Evolutionary conservation across 1,140 invertebrate species (phyloP).

Genomic region (Trichonephila inaurata): DNA sequence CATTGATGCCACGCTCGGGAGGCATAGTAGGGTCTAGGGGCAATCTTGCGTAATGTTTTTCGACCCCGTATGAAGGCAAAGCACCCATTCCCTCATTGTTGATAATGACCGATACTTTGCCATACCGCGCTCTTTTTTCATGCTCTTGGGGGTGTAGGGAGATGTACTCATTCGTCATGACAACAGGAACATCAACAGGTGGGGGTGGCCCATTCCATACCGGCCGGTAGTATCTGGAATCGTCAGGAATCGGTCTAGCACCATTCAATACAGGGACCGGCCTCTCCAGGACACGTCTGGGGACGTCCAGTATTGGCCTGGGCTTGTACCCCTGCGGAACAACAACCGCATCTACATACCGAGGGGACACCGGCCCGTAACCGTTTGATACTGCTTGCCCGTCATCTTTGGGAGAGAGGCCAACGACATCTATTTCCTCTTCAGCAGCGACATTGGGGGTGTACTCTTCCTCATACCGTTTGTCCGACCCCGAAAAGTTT

Average conservation of each 20-base stretch:
- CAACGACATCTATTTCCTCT: constrained; percentile 2
- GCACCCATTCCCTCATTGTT: neutral
- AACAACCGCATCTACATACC: too few relatives aligned
- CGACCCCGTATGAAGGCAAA: neutral
- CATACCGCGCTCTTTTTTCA: neutral
- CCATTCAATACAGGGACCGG: neutral
- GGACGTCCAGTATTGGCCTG: too few relatives aligned
- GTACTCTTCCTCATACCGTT: neutral
- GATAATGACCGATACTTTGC: neutral
- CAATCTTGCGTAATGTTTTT: neutral
- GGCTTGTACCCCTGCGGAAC: too few relatives aligned
- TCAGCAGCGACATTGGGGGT: neutral
- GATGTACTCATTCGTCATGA: neutral
- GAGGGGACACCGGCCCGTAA: neutral
- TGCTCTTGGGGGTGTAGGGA: neutral
- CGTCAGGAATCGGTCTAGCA: neutral
- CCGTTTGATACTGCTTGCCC: neutral
- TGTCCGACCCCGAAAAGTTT: neutral
- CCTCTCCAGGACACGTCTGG: too few relatives aligned
- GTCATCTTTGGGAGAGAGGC: neutral
- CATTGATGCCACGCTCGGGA: neutral
- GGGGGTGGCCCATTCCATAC: neutral
- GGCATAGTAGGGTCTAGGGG: neutral
- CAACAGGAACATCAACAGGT: neutral
- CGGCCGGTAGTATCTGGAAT: neutral